phyloP scores from a whole-genome alignment of 2,113 vertebrate genomes.

The Pelusios castaneus region DNA sequence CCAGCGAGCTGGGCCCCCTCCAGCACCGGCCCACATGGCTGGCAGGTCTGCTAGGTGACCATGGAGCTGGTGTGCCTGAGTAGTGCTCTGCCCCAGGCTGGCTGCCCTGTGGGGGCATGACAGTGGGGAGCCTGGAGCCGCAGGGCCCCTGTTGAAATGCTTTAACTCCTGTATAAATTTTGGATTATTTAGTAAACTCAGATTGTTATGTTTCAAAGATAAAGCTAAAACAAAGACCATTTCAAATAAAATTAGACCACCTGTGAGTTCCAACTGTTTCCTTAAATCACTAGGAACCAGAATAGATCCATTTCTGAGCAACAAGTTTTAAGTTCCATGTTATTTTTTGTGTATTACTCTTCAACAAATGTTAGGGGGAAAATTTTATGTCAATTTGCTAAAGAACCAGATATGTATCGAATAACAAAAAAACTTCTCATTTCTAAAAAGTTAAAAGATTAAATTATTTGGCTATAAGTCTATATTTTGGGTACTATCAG shows the following conservation, averaged over 20 bases:
- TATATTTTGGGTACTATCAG: slow-evolving; percentile 33
- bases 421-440: background rate
- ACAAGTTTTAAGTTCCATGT: background rate
- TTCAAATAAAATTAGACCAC: background rate
- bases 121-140: too few relatives aligned
- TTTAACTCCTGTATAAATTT: background rate
- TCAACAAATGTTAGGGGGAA: background rate
- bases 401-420: background rate
- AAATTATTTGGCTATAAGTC: background rate
- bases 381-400: background rate
- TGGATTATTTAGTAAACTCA: background rate
- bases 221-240: background rate
- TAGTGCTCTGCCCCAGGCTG: too few relatives aligned
- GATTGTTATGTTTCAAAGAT: background rate
- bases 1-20: too few relatives aligned
- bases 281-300: background rate
- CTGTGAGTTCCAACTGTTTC: background rate
- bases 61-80: too few relatives aligned
- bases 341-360: background rate
- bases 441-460: slow-evolving; percentile 34
- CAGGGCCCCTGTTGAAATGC: background rate
- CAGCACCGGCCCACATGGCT: too few relatives aligned
- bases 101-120: too few relatives aligned
- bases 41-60: too few relatives aligned
- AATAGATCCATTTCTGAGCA: background rate